Conservation (phyloP, 1,140 invertebrate species). For the Halesus radiatus region DNA sequence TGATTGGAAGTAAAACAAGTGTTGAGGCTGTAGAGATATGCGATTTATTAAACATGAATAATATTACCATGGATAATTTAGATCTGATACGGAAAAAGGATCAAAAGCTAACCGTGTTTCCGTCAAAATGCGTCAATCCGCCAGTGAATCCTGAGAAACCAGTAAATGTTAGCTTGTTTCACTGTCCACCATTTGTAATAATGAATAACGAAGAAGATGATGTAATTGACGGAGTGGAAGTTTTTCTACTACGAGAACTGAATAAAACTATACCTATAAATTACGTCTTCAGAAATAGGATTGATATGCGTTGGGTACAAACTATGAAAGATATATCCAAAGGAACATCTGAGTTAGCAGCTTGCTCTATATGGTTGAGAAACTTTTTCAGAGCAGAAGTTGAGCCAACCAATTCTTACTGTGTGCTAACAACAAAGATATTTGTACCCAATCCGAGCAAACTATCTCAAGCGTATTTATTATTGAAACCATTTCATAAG, state of each 20-base stretch:
- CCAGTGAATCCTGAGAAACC: neutral
- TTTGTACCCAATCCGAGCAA: constrained; percentile 20
- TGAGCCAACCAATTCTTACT: constrained; percentile 10
- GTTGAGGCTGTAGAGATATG: neutral
- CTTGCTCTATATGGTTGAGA: constrained; percentile 24
- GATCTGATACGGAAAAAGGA: neutral
- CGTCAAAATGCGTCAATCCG: neutral
- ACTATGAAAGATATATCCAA: constrained; percentile 9
- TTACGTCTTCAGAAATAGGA: constrained; percentile 16
- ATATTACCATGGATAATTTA: neutral
- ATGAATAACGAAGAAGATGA: neutral
- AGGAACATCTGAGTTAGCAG: constrained; percentile 23
- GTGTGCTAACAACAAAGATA: constrained; percentile 2
- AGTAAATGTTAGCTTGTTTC: constrained; percentile 28
- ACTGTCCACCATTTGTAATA: constrained; percentile 35
- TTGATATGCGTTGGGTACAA: constrained; percentile 6
- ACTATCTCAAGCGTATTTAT: constrained; percentile 4
- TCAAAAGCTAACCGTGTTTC: neutral
- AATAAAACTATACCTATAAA: constrained; percentile 18
- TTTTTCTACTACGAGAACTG: constrained; percentile 11
- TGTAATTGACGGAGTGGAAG: constrained; percentile 13
- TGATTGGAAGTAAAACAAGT: neutral
- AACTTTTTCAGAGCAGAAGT: neutral
- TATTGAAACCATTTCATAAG: constrained; percentile 17
- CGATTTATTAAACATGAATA: neutral